Base-by-base conservation (phyloP, 2,888 invertebrate genomes). In the Ormyrus labotus region DNA sequence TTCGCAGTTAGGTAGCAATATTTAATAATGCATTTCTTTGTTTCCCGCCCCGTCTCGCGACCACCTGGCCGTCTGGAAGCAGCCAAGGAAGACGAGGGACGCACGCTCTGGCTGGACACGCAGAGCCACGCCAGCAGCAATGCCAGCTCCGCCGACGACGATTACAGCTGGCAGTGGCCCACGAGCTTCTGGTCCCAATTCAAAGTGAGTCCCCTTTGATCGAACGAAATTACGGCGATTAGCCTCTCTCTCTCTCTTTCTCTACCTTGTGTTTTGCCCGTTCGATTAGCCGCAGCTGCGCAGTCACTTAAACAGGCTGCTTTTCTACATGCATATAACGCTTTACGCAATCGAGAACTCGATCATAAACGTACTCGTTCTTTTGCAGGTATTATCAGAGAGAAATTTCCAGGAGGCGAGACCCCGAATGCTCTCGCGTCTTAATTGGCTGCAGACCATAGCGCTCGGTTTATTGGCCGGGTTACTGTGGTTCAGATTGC, bases 121-220 rank as follows among this genome's bases (percentile, higher is more conserved):
- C 94, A 94, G 87, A 95, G 94, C 81, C 94, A 94, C 86, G 94
- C 94, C 51, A 93, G 93, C 65, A 93, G 93, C 58, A 93, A 93
- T 70, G 93, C 92, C 72, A 94, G 94, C 88, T 93, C 94, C 71
- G 93, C 94, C 71, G 94, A 94, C 84, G 93, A 93, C 86, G 94
- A 94, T 85, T 93, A 93, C 84, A 92, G 93, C 87, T 93, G 94
- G 92, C 92, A 93, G 80, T 95, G 95, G 93, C 95, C 95, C 68
- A 96, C 96, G n/a, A 93, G 94, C 81, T 96, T 96, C 90, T 94
- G 94, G 92, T 96, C 95, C 11, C 96, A 96, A 89, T 95, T 95
- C 88, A 94, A 94, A 90, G 94, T 92, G 84, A 88, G 89, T 87
- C 3, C 45, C 50, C 34, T 34, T 34, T 34, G 34, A 34, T 34